Conservation (phyloP, 2,797 vertebrate species). For the Pangasius macronema region DNA sequence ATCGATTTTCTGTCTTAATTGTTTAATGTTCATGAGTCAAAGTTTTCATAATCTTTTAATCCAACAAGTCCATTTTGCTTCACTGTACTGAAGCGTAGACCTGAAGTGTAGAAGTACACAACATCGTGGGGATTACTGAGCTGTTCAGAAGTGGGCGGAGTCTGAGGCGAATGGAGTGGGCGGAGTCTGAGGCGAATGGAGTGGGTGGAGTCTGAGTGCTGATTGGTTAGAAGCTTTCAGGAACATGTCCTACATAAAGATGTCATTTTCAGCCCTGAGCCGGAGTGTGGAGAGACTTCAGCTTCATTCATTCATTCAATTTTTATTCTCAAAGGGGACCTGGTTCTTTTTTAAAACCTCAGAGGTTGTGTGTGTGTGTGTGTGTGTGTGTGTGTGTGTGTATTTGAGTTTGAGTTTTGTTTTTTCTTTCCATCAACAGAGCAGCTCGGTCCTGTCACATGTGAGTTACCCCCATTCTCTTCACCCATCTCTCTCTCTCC, state of each 20-base stretch:
- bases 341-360: neutral
- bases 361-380: neutral
- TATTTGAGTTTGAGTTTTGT: conserved; percentile 52
- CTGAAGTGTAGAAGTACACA: neutral
- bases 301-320: neutral
- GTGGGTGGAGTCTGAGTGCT: conserved; percentile 2
- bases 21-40: neutral
- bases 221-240: conserved; percentile 2
- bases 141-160: neutral
- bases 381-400: neutral
- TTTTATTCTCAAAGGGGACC: neutral
- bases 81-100: neutral
- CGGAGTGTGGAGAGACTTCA: neutral
- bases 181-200: neutral
- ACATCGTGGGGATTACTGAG: neutral
- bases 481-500: conserved; percentile 32
- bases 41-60: neutral
- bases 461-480: conserved; percentile 76
- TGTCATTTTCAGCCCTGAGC: neutral
- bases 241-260: neutral
- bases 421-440: conserved; percentile 78
- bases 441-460: conserved; percentile 80
- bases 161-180: neutral
- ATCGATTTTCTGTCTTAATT: neutral
- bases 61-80: neutral